Base-by-base conservation (phyloP, 2,888 invertebrate species). In the Scaptodrosophila latifasciaeformis region DNA sequence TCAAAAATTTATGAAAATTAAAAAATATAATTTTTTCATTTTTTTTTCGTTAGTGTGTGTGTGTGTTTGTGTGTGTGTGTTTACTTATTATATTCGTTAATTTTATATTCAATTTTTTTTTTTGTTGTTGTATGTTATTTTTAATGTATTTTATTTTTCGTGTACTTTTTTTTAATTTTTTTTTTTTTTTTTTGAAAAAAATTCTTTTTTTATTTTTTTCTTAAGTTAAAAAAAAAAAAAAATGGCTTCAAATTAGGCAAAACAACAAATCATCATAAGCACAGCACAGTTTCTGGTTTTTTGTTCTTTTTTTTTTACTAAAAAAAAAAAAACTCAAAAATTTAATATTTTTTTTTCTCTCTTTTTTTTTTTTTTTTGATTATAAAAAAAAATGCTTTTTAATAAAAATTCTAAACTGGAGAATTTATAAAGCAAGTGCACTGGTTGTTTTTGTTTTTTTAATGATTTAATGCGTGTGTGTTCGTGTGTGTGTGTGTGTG, bases 371-470 rank as follows among this genome's bases (percentile, higher is more conserved):
- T 48, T 27, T 42, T 51, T 66, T 61, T 55, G 50, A 30, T 62
- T 48, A 51, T 64, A 54, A 54, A 71, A 70, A 64, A 74, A 68
- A 72, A 76, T 76, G 70, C 64, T 67, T 65, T 75, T 57, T 61
- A 61, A 54, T 49, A 47, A 68, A 37, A 78, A 75, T 62, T 71
- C 74, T 65, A 40, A 43, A 27, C 13, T 47, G 40, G 52, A 70
- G 68, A 69, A 76, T 71, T 72, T 65, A 3, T 3, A 68, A 75
- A 72, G 79, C 70, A 72, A 77, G 78, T 80, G 78, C 79, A 77
- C 77, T 77, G 77, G 67, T 67, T 69, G 39, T 42, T 12, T 10
- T 6, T 31, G 12, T 54, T 47, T 39, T 50, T 53, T 53, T 61
- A 55, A 24, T 52, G 40, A 48, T 21, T 44, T 45, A 31, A 12